A percentile compares a stretch with the other conserved stretches of the same genome.
Evolutionary conservation across 2,888 invertebrate genomes (phyloP).

Genomic region (Dicyrtomina minuta): DNA sequence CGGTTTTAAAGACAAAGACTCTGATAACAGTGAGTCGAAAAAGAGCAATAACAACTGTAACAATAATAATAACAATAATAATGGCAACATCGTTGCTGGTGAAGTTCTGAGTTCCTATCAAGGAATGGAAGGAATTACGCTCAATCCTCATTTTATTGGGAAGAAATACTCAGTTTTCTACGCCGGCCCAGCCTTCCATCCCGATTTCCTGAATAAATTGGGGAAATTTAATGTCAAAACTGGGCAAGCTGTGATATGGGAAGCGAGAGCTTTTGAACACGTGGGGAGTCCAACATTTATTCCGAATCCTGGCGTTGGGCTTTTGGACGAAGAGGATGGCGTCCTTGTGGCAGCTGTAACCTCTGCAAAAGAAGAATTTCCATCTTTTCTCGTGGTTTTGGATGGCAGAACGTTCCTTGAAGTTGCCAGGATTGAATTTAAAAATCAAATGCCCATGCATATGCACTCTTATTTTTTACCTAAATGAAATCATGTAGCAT

Average conservation of each 20-base stretch:
- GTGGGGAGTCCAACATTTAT: background rate
- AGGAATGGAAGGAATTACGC: background rate
- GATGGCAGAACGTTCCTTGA: conserved; percentile 1
- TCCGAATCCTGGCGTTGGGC: background rate
- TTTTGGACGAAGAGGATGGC: background rate
- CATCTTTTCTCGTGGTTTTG: background rate
- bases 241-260: background rate
- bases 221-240: conserved; percentile 7
- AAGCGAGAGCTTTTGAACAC: background rate
- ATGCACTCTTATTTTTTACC: background rate
- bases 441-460: background rate
- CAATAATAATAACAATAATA: background rate
- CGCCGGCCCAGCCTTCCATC: background rate
- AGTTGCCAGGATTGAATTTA: background rate
- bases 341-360: background rate
- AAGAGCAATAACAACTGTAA: background rate
- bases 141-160: background rate
- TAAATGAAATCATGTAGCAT: too few relatives aligned
- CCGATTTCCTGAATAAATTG: background rate
- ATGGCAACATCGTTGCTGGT: background rate
- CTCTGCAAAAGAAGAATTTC: background rate
- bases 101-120: background rate
- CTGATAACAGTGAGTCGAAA: background rate
- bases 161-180: background rate
- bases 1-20: background rate